Conservation (phyloP, 2,113 vertebrate genomes). For the Neoarius graeffei region DNA sequence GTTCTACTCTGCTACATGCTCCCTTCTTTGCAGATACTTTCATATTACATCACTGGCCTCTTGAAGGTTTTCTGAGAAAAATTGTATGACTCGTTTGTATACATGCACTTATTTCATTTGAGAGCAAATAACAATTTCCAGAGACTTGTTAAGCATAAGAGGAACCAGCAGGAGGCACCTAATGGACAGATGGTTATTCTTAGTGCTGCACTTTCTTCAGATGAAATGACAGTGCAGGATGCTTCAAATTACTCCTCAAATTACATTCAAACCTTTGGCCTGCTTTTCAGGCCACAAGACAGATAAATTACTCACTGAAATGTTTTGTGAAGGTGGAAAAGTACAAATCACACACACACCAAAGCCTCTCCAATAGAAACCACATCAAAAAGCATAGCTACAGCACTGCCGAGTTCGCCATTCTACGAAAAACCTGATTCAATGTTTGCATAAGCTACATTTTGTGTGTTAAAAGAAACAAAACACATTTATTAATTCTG, state of each 20-base stretch:
- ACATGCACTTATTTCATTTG: neutral
- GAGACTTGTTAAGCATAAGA: neutral
- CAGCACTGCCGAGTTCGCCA: neutral
- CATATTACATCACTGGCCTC: neutral
- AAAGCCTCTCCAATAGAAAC: too few relatives aligned
- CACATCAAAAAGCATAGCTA: too few relatives aligned
- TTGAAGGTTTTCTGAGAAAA: neutral
- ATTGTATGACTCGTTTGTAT: neutral
- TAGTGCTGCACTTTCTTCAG: neutral
- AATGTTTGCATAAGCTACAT: neutral
- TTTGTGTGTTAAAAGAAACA: neutral
- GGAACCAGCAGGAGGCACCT: neutral
- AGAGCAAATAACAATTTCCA: neutral
- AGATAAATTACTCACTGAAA: neutral
- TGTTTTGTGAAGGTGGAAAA: neutral
- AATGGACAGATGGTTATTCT: slow-evolving; percentile 17
- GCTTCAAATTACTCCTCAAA: neutral
- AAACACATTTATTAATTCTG: too few relatives aligned
- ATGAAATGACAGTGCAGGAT: slow-evolving; percentile 8
- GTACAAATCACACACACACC: neutral
- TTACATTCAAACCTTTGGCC: slow-evolving; percentile 20
- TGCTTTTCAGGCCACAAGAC: neutral
- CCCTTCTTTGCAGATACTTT: neutral
- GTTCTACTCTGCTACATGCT: neutral
- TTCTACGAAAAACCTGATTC: neutral